These are phyloP conservation scores for Bombus turneri DNA, from an alignment of 1,140 invertebrate species.

Conservation along the genomic window DNA sequence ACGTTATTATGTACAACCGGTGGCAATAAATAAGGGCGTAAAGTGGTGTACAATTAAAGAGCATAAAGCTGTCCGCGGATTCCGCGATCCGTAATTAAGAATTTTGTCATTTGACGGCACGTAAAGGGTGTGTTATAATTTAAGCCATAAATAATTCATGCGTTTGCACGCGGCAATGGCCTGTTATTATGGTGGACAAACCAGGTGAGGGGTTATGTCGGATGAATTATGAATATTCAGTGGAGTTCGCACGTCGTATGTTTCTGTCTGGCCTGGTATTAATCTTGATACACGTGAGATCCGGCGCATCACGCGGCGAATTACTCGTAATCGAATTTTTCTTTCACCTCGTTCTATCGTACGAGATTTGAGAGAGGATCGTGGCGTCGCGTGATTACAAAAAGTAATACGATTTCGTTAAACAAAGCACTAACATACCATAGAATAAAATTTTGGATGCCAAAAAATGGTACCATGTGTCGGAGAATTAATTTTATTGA, in stretches of 20 bases:
- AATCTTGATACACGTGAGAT: slow-evolving; percentile 7
- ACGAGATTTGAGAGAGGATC: background rate
- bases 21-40: slow-evolving; percentile 40
- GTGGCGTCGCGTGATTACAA: background rate
- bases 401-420: background rate
- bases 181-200: slow-evolving; percentile 68
- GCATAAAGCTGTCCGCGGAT: slow-evolving; percentile 70
- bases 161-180: slow-evolving; percentile 56
- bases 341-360: background rate
- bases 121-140: slow-evolving; percentile 65
- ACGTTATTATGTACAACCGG: background rate
- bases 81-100: slow-evolving; percentile 60
- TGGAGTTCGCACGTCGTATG: slow-evolving; percentile 70
- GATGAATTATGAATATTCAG: slow-evolving; percentile 79
- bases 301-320: no score
- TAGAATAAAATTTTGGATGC: no score
- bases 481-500: background rate
- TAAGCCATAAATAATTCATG: slow-evolving; percentile 77
- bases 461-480: no score
- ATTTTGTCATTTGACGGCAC: slow-evolving; percentile 66
- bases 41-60: slow-evolving; percentile 63
- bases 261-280: slow-evolving; percentile 53
- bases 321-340: background rate
- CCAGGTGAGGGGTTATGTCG: slow-evolving; percentile 53
- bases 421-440: no score